These are phyloP conservation scores for Drosophila arawakana DNA, from an alignment of 1,140 invertebrate species.

Conservation along the genomic window DNA sequence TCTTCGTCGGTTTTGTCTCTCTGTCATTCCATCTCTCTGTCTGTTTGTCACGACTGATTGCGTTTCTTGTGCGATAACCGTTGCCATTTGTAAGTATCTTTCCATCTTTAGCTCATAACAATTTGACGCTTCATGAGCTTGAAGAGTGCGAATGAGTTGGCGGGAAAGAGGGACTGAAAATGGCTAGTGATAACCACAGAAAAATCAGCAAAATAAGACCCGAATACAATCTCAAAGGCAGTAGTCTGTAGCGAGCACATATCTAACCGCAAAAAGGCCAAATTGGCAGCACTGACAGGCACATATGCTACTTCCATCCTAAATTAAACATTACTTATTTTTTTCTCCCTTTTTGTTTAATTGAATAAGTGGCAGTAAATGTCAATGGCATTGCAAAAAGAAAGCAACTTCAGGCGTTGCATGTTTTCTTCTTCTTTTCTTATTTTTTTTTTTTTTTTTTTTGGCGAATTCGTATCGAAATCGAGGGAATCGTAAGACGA, in stretches of 20 bases:
- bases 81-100: constrained; percentile 69
- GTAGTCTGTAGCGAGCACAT: no score
- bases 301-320: constrained; percentile 29
- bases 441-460: not conserved
- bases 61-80: constrained; percentile 72
- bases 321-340: constrained; percentile 53
- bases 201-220: no score
- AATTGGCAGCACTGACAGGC: not conserved
- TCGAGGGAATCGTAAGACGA: constrained; percentile 2
- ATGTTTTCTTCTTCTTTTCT: not conserved
- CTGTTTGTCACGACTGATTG: constrained; percentile 72
- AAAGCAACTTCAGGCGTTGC: constrained; percentile 34
- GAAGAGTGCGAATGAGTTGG: constrained; percentile 15
- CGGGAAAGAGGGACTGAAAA: not conserved
- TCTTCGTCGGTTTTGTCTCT: constrained; percentile 1
- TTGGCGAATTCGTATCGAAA: constrained; percentile 15
- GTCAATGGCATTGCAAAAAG: constrained; percentile 64
- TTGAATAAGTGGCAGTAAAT: constrained; percentile 71
- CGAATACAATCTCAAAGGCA: no score
- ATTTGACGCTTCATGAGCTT: constrained; percentile 83
- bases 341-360: constrained; percentile 67
- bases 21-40: not conserved
- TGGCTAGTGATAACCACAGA: no score
- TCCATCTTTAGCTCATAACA: constrained; percentile 79
- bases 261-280: no score